phyloP scores from a whole-genome alignment of 2,888 invertebrate species.

The Agrotis exclamationis region DNA sequence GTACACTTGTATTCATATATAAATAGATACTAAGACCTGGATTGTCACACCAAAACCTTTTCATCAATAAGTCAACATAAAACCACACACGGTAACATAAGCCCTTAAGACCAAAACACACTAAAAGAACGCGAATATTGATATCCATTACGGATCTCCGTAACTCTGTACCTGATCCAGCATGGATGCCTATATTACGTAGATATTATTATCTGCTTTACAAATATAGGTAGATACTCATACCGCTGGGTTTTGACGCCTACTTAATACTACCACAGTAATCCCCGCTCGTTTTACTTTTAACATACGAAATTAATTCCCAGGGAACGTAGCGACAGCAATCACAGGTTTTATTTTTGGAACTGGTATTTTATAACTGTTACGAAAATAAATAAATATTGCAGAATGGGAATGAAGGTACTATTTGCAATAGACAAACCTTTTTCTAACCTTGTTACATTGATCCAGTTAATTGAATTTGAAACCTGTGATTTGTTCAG shows the following conservation, averaged over 20 bases:
- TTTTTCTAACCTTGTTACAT: too few species aligned
- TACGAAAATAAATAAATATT: neutral
- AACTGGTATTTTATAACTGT: constrained; percentile 34
- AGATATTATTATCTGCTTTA: constrained; percentile 18
- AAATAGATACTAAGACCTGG: neutral
- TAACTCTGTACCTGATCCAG: constrained; percentile 20
- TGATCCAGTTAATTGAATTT: neutral
- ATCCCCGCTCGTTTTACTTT: constrained; percentile 72
- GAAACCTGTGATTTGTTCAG: neutral
- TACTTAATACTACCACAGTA: constrained; percentile 68
- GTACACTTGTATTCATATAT: too few species aligned
- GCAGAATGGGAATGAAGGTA: too few species aligned
- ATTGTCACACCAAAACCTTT: neutral
- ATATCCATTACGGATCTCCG: constrained; percentile 33
- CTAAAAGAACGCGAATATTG: constrained; percentile 45
- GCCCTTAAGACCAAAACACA: neutral
- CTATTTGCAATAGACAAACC: too few species aligned
- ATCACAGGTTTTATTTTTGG: constrained; percentile 9
- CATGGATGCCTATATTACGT: neutral
- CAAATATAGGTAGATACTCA: constrained; percentile 16
- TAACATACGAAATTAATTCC: constrained; percentile 79
- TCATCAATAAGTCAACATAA: neutral
- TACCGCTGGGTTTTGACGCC: constrained; percentile 70
- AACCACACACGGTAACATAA: constrained; percentile 19
- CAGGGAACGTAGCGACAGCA: constrained; percentile 64